phyloP scores from a whole-genome alignment of 2,113 vertebrate species.

The Gopherus flavomarginatus region DNA sequence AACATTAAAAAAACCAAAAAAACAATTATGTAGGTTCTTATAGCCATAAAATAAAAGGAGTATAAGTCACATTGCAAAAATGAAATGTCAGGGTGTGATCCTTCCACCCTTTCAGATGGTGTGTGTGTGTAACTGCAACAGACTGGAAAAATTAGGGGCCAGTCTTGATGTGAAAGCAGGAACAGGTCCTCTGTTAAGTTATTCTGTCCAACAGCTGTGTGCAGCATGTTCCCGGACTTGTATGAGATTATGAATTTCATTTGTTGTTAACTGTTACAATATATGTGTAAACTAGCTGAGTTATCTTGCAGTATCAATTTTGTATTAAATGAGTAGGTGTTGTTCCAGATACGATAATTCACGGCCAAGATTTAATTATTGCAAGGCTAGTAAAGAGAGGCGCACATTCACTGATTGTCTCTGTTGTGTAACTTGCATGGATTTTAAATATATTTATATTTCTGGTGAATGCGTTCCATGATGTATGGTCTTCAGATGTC shows the following conservation, averaged over 20 bases:
- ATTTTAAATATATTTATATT: conserved; percentile 51
- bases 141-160: not conserved
- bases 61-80: fast-evolving
- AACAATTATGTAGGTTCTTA: not conserved
- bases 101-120: not conserved
- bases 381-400: conserved; percentile 45
- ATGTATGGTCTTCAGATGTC: conserved; percentile 74
- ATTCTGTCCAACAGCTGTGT: not conserved
- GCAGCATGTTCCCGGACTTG: not conserved
- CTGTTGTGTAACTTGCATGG: conserved; percentile 61
- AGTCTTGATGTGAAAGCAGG: not conserved
- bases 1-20: not conserved
- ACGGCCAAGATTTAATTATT: conserved; percentile 47
- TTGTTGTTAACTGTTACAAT: not conserved
- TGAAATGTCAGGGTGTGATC: not conserved
- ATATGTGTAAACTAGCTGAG: not conserved
- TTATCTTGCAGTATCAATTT: not conserved
- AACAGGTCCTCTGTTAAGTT: not conserved
- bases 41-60: not conserved
- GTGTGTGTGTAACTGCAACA: not conserved
- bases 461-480: conserved; percentile 19
- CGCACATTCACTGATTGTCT: conserved; percentile 44
- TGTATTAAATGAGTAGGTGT: not conserved
- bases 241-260: fast-evolving
- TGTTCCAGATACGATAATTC: not conserved